These are phyloP conservation scores for Stenotaenia linearis DNA, from an alignment of 2,888 invertebrate genomes.

Conservation along the genomic window DNA sequence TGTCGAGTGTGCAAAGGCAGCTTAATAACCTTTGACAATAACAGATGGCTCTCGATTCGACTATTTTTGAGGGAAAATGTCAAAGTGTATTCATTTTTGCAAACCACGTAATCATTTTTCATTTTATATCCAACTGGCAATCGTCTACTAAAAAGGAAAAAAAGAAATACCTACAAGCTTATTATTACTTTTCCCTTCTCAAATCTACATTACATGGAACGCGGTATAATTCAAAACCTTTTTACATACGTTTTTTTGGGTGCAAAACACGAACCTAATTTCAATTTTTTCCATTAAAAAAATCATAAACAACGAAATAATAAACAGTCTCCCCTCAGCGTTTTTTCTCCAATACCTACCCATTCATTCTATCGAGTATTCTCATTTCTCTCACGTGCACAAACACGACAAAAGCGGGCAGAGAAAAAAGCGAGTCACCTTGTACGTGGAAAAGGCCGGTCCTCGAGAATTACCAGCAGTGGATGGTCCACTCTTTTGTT, in stretches of 20 bases:
- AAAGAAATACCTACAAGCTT: background rate
- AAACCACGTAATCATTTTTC: background rate
- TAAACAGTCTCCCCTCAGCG: background rate
- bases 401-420: background rate
- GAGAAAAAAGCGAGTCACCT: background rate
- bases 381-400: background rate
- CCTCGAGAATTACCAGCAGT: background rate
- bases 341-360: background rate
- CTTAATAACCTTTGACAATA: conserved; percentile 11
- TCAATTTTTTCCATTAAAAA: background rate
- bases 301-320: background rate
- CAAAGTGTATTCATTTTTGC: conserved; percentile 4
- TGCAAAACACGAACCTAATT: background rate
- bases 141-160: background rate
- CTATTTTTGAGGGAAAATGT: background rate
- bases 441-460: background rate
- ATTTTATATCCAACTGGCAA: background rate
- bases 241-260: too few species aligned
- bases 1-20: background rate
- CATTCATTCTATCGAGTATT: background rate
- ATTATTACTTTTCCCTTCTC: background rate
- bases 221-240: background rate
- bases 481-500: conserved; percentile 10
- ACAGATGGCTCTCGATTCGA: conserved; percentile 9
- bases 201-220: background rate